Evolutionary conservation across 2,797 vertebrate genomes (phyloP).

Genomic region (Hippopotamyrus pictus): DNA sequence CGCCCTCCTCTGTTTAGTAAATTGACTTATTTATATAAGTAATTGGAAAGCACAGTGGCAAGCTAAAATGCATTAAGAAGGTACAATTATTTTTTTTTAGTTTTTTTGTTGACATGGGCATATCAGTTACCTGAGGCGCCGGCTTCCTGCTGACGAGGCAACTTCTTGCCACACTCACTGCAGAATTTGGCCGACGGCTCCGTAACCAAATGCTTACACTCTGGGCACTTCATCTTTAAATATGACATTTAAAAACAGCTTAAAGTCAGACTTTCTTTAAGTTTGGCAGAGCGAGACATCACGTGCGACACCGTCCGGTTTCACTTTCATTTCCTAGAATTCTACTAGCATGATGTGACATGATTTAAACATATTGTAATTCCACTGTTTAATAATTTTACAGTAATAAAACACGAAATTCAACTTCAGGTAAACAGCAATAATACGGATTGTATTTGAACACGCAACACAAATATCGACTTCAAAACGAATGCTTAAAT

Average conservation of each 20-base stretch:
- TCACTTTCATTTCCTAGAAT: constrained; percentile 10
- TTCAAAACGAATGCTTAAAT: not conserved
- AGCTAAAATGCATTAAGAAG: not conserved
- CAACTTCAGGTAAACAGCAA: not conserved
- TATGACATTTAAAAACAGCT: constrained; percentile 8
- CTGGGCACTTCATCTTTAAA: constrained; percentile 57
- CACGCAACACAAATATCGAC: not conserved
- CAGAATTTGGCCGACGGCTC: constrained; percentile 64
- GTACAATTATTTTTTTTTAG: not conserved
- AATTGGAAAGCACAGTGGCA: not conserved
- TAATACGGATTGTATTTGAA: not conserved
- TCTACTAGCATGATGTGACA: not conserved
- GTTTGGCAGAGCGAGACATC: not conserved
- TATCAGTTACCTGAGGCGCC: constrained; percentile 41
- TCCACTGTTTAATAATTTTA: not conserved
- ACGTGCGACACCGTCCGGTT: not conserved
- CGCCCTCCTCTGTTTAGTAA: not conserved
- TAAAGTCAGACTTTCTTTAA: not conserved
- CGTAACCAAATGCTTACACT: constrained; percentile 34
- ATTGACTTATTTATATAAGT: not conserved
- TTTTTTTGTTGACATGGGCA: not conserved
- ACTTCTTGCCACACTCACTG: constrained; percentile 49
- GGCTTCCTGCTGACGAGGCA: constrained; percentile 36
- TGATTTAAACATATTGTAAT: not conserved
- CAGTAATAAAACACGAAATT: not conserved